A percentile compares a stretch with the other conserved stretches of the same genome.
phyloP scores from a whole-genome alignment of 1,140 invertebrate species.

The Carcinoscorpius rotundicauda region DNA sequence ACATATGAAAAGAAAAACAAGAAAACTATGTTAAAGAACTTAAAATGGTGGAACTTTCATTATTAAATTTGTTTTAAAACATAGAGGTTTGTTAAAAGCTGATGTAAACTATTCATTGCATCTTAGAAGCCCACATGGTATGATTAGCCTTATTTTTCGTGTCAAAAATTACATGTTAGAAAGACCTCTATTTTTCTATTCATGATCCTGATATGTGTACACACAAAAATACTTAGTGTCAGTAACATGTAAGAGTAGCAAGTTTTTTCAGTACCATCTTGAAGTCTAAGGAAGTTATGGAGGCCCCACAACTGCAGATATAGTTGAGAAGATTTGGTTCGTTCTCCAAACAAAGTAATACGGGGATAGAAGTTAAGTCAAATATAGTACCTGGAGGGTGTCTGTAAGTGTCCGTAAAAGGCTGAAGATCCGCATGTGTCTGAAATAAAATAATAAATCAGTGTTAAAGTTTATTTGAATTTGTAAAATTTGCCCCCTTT shows the following conservation, averaged over 20 bases:
- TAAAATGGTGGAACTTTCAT: no score
- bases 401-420: slow-evolving; percentile 25
- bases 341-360: slow-evolving; percentile 65
- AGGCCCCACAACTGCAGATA: slow-evolving; percentile 54
- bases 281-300: slow-evolving; percentile 54
- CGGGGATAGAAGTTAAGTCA: slow-evolving; percentile 59
- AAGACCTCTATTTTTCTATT: no score
- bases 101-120: no score
- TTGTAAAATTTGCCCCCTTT: no score
- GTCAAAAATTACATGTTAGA: no score
- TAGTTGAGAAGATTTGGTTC: slow-evolving; percentile 53
- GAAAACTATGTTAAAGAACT: no score
- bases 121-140: no score
- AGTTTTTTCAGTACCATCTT: slow-evolving; percentile 15
- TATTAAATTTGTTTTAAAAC: no score
- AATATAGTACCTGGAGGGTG: slow-evolving; percentile 33
- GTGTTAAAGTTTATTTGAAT: not conserved
- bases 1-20: no score
- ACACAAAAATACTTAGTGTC: not conserved
- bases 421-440: slow-evolving; percentile 32
- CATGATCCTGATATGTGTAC: no score
- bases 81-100: no score
- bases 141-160: no score
- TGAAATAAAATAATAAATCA: slow-evolving; percentile 24
- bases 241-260: slow-evolving; percentile 3